Conservation (phyloP, 2,797 vertebrate species). For the Trematomus bernacchii region DNA sequence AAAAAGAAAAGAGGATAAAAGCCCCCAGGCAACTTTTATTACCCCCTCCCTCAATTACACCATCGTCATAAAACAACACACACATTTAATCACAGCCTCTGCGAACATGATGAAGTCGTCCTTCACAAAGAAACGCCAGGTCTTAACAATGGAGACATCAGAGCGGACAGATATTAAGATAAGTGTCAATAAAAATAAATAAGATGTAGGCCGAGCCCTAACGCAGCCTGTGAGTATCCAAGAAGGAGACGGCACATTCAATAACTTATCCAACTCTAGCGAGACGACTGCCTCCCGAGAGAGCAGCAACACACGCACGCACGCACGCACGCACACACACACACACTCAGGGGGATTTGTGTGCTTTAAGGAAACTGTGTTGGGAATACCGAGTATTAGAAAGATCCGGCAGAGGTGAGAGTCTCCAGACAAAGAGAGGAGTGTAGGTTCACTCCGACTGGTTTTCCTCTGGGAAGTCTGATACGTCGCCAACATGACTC, state of each 20-base stretch:
- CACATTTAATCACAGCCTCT: constrained; percentile 76
- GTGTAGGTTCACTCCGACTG: constrained; percentile 46
- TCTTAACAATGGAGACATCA: constrained; percentile 62
- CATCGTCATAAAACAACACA: constrained; percentile 77
- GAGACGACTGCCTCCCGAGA: constrained; percentile 28
- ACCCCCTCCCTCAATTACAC: constrained; percentile 72
- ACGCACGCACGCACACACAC: neutral
- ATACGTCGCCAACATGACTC: constrained; percentile 51
- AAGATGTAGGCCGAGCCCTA: constrained; percentile 46
- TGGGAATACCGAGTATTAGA: constrained; percentile 66
- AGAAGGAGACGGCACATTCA: constrained; percentile 33
- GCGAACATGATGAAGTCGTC: constrained; percentile 72
- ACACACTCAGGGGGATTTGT: constrained; percentile 47
- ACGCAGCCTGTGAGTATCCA: constrained; percentile 32
- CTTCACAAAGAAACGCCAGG: constrained; percentile 59
- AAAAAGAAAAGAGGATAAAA: constrained; percentile 32
- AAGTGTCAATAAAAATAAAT: constrained; percentile 67
- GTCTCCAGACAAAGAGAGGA: constrained; percentile 54
- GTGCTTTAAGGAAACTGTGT: constrained; percentile 63
- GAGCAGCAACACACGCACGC: constrained; percentile 9
- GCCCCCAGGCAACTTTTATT: constrained; percentile 75
- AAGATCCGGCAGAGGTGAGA: constrained; percentile 54
- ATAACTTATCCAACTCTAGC: constrained; percentile 61
- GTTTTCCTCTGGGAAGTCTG: constrained; percentile 58
- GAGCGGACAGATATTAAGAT: constrained; percentile 65